Percentiles rank a stretch among this genome's conserved stretches.
These are phyloP conservation scores for Pseudomyrmex concolor DNA, from an alignment of 1,140 invertebrate genomes.

Conservation along the genomic window DNA sequence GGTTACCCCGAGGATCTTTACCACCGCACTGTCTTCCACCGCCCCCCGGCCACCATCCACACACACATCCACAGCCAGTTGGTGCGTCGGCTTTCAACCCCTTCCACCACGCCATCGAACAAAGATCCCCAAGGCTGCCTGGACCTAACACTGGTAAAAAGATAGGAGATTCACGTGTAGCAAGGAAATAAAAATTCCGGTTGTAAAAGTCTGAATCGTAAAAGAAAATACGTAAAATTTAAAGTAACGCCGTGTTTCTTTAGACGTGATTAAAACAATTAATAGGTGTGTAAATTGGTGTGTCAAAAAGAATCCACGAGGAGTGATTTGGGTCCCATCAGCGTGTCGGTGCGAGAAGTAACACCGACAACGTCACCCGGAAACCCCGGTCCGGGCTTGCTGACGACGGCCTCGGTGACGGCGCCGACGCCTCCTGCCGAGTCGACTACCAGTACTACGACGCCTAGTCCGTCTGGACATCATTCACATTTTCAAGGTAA, in stretches of 20 bases:
- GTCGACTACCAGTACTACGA: slow-evolving; percentile 74
- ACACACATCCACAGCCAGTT: slow-evolving; percentile 79
- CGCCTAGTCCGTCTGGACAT: slow-evolving; percentile 80
- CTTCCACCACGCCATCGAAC: slow-evolving; percentile 83
- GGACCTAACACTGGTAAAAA: slow-evolving; percentile 76
- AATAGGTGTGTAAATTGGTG: slow-evolving; percentile 29
- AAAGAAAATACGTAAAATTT: neutral
- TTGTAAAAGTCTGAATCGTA: neutral
- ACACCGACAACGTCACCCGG: slow-evolving; percentile 79
- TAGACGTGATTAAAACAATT: neutral
- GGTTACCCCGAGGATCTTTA: slow-evolving; percentile 81
- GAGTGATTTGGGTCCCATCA: slow-evolving; percentile 81
- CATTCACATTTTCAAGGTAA: slow-evolving; percentile 83
- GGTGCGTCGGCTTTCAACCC: slow-evolving; percentile 84
- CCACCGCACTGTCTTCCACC: slow-evolving; percentile 83
- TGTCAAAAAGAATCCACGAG: slow-evolving; percentile 79
- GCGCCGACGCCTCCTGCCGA: slow-evolving; percentile 80
- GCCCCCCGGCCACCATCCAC: slow-evolving; percentile 82
- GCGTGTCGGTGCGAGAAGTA: slow-evolving; percentile 81
- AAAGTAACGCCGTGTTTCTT: neutral
- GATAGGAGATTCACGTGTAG: neutral
- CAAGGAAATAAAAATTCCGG: neutral
- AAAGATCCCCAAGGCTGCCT: slow-evolving; percentile 81
- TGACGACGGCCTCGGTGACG: slow-evolving; percentile 81
- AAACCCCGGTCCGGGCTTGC: slow-evolving; percentile 81